phyloP scores from a whole-genome alignment of 64 coral and sea anemone species.

The Stichodactyla mertensii region DNA sequence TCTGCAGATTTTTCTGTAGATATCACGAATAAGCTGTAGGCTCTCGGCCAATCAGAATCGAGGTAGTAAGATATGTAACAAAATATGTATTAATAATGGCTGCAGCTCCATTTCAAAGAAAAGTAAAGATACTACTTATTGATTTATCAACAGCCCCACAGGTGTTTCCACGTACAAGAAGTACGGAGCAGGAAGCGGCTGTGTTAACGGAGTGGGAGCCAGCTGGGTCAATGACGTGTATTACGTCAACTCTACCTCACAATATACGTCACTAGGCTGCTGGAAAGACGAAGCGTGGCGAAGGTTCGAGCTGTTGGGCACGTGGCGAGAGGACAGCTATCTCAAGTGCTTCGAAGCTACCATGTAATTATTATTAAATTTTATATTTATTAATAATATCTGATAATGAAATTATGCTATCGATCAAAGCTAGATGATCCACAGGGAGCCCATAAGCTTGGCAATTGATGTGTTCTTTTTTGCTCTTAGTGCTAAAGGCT shows the following conservation, averaged over 20 bases:
- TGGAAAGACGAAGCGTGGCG: conserved; percentile 22
- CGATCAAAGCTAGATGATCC: no score
- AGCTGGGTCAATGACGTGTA: conserved; percentile 27
- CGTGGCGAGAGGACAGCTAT: conserved; percentile 19
- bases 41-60: no score
- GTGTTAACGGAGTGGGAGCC: neutral
- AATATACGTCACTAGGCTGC: neutral
- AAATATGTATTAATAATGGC: no score
- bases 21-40: no score
- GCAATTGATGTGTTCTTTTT: neutral
- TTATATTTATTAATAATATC: no score
- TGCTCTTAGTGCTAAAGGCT: neutral
- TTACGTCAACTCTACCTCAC: conserved; percentile 14
- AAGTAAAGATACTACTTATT: no score
- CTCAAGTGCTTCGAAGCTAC: conserved; percentile 13
- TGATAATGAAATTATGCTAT: no score
- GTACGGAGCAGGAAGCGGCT: conserved; percentile 4
- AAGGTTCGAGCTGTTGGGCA: conserved; percentile 17
- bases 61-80: no score
- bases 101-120: no score
- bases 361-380: neutral
- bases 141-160: neutral
- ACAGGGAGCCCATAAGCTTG: no score
- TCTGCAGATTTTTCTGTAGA: no score
- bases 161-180: conserved; percentile 1